These are phyloP conservation scores for Enteromius afrohamiltoni DNA, from an alignment of 2,797 vertebrate genomes.

Conservation along the genomic window DNA sequence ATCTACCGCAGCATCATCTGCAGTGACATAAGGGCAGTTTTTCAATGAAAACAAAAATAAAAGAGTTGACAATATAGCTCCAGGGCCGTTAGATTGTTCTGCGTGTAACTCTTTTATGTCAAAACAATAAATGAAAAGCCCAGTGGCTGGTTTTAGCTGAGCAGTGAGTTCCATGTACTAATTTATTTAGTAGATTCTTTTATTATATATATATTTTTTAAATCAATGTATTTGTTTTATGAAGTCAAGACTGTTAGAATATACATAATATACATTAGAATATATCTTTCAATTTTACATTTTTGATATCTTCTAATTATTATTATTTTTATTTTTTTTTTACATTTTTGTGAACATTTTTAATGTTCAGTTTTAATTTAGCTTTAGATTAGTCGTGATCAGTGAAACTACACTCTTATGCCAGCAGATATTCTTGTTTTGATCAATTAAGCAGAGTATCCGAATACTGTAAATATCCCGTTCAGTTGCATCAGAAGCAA, in stretches of 20 bases:
- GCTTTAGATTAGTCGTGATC: not conserved
- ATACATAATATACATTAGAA: not conserved
- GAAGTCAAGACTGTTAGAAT: not conserved
- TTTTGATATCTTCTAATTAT: not conserved
- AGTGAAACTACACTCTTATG: not conserved
- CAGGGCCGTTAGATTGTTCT: not conserved
- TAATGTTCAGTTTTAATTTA: not conserved
- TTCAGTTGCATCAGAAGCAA: not conserved
- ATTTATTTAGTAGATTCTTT: not conserved
- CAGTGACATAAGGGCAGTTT: conserved; percentile 46
- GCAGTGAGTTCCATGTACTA: not conserved
- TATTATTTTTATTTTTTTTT: not conserved
- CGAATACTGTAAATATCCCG: not conserved
- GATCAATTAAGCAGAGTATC: not conserved
- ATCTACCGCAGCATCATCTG: conserved; percentile 63
- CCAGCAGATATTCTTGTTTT: not conserved
- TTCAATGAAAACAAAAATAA: conserved; percentile 23
- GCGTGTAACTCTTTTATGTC: not conserved
- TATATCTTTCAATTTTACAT: not conserved
- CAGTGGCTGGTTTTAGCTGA: not conserved
- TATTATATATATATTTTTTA: not conserved
- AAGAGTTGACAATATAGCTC: not conserved
- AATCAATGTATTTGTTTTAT: not conserved
- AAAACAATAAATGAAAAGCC: not conserved
- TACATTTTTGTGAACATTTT: not conserved